Conservation (phyloP, 2,888 invertebrate genomes). For the Agrenia bidenticulata region DNA sequence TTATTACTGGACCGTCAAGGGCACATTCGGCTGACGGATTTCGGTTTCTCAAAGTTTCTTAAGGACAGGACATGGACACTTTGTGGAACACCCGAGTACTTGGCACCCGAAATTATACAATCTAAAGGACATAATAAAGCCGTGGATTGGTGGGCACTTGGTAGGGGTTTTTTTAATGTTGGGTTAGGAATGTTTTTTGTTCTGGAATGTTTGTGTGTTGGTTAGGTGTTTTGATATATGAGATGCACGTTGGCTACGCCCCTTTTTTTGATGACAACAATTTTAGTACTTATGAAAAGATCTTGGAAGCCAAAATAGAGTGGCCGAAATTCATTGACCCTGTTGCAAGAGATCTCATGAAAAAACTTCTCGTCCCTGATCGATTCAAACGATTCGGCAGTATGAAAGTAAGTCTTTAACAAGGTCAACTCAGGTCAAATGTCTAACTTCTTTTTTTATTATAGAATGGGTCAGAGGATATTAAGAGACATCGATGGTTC, state of each 20-base stretch:
- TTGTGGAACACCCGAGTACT: slow-evolving; percentile 86
- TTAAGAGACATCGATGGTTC: slow-evolving; percentile 90
- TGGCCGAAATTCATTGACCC: slow-evolving; percentile 99
- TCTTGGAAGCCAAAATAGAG: slow-evolving; percentile 95
- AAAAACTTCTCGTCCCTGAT: slow-evolving; percentile 78
- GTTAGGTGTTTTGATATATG: slow-evolving; percentile 85
- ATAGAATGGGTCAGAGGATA: slow-evolving; percentile 74
- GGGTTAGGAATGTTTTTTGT: no score
- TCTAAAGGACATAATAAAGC: slow-evolving; percentile 50
- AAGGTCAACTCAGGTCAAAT: no score
- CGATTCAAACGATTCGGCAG: slow-evolving; percentile 76
- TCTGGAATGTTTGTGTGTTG: no score
- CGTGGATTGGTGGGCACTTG: slow-evolving; percentile 52
- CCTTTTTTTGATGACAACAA: slow-evolving; percentile 99
- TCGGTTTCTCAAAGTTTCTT: slow-evolving; percentile 89
- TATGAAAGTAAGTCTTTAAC: slow-evolving; percentile 60
- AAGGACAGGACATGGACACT: slow-evolving; percentile 83
- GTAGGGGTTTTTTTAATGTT: no score
- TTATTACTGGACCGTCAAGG: slow-evolving; percentile 94
- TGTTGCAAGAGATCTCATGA: slow-evolving; percentile 94
- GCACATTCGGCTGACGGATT: slow-evolving; percentile 98
- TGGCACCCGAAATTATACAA: slow-evolving; percentile 58
- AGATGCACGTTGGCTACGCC: slow-evolving; percentile 99
- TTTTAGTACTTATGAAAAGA: slow-evolving; percentile 99
- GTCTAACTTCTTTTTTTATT: no score